A percentile compares a stretch with the other conserved stretches of the same genome.
Conservation (phyloP, 2,888 invertebrate species). For the Ctenicera cuprea region DNA sequence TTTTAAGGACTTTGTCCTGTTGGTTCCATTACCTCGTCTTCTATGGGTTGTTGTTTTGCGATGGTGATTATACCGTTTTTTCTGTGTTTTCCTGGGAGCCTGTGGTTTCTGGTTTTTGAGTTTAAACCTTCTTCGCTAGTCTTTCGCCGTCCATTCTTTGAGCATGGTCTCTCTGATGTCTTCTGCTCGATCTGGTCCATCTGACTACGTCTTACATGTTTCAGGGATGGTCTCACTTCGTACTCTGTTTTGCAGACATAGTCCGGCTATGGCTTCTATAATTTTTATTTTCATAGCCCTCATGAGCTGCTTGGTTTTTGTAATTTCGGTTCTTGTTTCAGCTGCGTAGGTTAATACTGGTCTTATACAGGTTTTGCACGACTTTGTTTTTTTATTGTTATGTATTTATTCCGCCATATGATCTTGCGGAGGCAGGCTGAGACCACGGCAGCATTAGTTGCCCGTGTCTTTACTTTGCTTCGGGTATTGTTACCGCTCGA, state of each 20-base stretch:
- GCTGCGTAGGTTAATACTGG: constrained; percentile 4
- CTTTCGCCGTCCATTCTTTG: constrained; percentile 1
- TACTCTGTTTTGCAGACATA: background rate
- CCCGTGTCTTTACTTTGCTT: constrained; percentile 7
- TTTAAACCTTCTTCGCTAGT: constrained; percentile 17
- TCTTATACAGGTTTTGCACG: constrained; percentile 12
- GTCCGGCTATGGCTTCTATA: background rate
- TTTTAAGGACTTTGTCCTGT: too few species aligned
- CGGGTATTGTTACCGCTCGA: constrained; percentile 17
- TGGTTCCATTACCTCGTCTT: too few species aligned
- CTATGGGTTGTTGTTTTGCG: too few species aligned
- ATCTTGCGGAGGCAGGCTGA: background rate
- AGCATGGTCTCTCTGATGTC: background rate
- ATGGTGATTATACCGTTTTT: too few species aligned
- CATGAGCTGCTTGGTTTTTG: too few species aligned
- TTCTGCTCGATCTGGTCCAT: constrained; percentile 7
- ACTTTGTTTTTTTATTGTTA: background rate
- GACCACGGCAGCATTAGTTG: constrained; percentile 9
- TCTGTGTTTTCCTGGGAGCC: constrained; percentile 7
- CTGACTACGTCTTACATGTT: constrained; percentile 8
- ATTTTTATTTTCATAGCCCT: background rate
- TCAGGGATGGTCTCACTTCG: constrained; percentile 2
- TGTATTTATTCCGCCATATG: constrained; percentile 6
- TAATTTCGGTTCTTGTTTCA: constrained; percentile 10
- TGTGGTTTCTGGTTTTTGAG: constrained; percentile 1